Evolutionary conservation across 2,888 invertebrate species (phyloP).

Genomic region (Rhyacophila evoluta): DNA sequence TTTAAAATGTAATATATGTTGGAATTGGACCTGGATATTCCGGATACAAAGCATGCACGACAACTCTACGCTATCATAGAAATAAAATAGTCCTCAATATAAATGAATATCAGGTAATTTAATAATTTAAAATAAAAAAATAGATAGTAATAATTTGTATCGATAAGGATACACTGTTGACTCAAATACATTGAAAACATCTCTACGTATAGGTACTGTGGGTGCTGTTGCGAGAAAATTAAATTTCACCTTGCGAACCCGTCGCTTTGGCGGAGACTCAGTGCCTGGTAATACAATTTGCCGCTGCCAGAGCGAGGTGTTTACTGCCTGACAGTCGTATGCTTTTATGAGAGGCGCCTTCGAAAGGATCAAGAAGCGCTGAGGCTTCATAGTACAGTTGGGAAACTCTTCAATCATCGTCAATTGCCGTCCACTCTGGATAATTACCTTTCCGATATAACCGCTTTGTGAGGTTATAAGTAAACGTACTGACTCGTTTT

Average conservation of each 20-base stretch:
- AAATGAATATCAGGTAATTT: too few relatives aligned
- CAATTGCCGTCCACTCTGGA: neutral
- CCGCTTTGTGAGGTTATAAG: too few relatives aligned
- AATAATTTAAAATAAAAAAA: too few relatives aligned
- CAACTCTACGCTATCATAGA: too few relatives aligned
- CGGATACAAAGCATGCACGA: too few relatives aligned
- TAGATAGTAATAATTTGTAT: too few relatives aligned
- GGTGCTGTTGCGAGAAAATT: constrained; percentile 47
- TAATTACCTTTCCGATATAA: neutral
- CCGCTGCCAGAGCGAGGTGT: constrained; percentile 4
- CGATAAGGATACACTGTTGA: neutral
- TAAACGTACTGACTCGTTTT: too few relatives aligned
- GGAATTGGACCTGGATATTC: too few relatives aligned
- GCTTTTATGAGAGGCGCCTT: neutral
- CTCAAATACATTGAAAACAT: neutral
- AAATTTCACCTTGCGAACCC: constrained; percentile 38
- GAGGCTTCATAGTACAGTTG: neutral
- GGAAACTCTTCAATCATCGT: neutral
- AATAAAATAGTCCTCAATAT: too few relatives aligned
- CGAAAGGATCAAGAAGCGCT: neutral
- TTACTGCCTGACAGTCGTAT: constrained; percentile 18
- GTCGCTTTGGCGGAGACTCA: neutral
- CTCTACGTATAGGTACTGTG: neutral
- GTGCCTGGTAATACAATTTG: constrained; percentile 11
- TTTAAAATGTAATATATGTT: too few relatives aligned